Conservation (phyloP, 2,113 vertebrate genomes). For the Girardinichthys multiradiatus region DNA sequence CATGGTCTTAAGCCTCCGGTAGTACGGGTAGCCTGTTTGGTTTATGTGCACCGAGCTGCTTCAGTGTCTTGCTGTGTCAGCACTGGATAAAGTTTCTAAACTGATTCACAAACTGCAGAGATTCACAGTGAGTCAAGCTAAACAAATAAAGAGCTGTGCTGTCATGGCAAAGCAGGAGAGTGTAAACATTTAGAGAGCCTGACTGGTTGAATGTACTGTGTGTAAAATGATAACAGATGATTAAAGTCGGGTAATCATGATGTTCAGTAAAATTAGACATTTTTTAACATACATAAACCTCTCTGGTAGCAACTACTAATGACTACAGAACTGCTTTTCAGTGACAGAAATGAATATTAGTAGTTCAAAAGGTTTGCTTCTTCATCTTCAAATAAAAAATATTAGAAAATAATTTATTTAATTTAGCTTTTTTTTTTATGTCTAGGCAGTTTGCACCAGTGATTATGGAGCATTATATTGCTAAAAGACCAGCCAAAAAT, state of each 20-base stretch:
- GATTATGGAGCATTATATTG: no score
- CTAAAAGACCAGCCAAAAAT: no score
- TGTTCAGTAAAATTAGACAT: not conserved
- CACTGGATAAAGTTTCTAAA: constrained; percentile 10
- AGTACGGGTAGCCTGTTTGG: constrained; percentile 35
- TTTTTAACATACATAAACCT: constrained; percentile 38
- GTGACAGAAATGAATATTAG: not conserved
- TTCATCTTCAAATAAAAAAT: not conserved
- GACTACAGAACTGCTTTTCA: constrained; percentile 17
- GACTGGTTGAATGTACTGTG: not conserved
- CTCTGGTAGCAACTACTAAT: constrained; percentile 49
- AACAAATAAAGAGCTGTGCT: constrained; percentile 27
- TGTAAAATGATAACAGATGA: not conserved
- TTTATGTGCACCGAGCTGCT: constrained; percentile 19
- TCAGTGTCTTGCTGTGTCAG: constrained; percentile 21
- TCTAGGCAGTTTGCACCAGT: not conserved
- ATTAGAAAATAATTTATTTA: not conserved
- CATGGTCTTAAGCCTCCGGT: constrained; percentile 43
- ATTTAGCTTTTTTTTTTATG: not conserved
- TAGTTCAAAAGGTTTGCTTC: not conserved
- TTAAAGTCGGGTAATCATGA: not conserved
- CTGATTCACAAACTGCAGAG: constrained; percentile 35
- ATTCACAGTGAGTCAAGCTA: constrained; percentile 12
- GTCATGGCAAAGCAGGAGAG: not conserved
- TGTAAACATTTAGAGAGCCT: constrained; percentile 35